Base-by-base conservation (phyloP, 1,140 invertebrate genomes). In the Ericerus pela region DNA sequence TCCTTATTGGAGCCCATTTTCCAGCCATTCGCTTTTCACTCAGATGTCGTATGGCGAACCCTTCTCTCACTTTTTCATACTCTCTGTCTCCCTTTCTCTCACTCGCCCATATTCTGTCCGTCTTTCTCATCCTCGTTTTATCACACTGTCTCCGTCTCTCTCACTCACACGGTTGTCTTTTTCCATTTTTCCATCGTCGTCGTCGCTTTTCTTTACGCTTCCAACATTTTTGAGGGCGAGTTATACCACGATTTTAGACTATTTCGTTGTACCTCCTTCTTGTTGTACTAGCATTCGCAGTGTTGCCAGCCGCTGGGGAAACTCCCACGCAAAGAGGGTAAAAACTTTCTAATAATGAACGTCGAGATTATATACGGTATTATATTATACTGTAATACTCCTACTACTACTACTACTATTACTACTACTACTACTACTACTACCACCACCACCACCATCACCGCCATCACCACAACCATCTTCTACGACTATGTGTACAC, bases 21-120 rank as follows among this genome's bases (percentile, higher is more conserved):
- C 41, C 41, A 47, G 41, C 41, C 41, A 47, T 31, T 31, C 51
- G 22, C 11, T 30, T 31, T 29, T 2, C 51, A 30, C 29, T 31
- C 51, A 30, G 51, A 53, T 60, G 59, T 61, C 64, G 55, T 62
- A 61, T 60, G 59, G 61, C 61, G 59, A 61, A 61, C 63, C 62
- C 56, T 53, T 61, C 59, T 47, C 57, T 60, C 61, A 59, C 59
- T 61, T 61, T 58, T 60, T 57, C 62, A 54, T 56, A 61, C 60
- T 64, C 43, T 56, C 22, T 56, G 1, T 56, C 41, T 56, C 55
- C 33, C 41, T 56, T 26, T 26, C 47, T 52, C 41, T 29, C 55
- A 51, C 55, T 56, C 55, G 22, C 55, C 2, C 43, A 2, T 16
- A 30, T 11, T 53, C 38, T 56, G 41, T n/a, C n/a, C n/a, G n/a